Base-by-base conservation (phyloP, 2,888 invertebrate species). In the Escarpia spicata region DNA sequence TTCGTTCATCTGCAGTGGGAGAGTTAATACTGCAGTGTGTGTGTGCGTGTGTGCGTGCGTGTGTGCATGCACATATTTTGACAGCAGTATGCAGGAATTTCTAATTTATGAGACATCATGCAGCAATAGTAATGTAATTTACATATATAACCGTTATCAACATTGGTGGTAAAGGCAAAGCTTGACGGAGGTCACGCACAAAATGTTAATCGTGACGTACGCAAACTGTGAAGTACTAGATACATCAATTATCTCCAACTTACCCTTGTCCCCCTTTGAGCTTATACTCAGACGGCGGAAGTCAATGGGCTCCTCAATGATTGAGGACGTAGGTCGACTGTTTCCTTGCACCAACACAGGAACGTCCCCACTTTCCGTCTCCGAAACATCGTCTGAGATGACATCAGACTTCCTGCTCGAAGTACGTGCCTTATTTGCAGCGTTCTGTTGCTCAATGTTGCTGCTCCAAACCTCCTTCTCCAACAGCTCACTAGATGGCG, bases 1-100 rank as follows among this genome's bases (percentile, higher is more conserved):
- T 92, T 12, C 93, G 91, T n/a, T 91, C 90, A 43, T 58, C 92
- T 75, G 75, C 26, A 26, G 75, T 1, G 6, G 75, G 75, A 60
- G 60, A 26, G 26, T 19, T 26, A 60, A 60, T 19, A 60, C 0
- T 60, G 26, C 60, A 19, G 19, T 26, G 15, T 60, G 60, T 60
- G 75, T 75, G 75, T 75, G 75, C 3, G 52, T 52, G 52, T 52
- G 52, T 52, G 4, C 3, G 52, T 52, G 52, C 12, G 52, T 52
- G 52, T 52, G 52, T 52, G 52, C 52, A 52, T 52, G 52, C 37
- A 37, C 1, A 37, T 37, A 52, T 2, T 52, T 9, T 52, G 52
- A 12, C 12, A 12, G 1, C 10, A 12, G 52, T 52, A 3, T 52
- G 52, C 12, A 12, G 9, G 52, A 37, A 37, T 37, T 0, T 37